Evolutionary conservation across 2,888 invertebrate species (phyloP).

Genomic region (Lamproptera curius): DNA sequence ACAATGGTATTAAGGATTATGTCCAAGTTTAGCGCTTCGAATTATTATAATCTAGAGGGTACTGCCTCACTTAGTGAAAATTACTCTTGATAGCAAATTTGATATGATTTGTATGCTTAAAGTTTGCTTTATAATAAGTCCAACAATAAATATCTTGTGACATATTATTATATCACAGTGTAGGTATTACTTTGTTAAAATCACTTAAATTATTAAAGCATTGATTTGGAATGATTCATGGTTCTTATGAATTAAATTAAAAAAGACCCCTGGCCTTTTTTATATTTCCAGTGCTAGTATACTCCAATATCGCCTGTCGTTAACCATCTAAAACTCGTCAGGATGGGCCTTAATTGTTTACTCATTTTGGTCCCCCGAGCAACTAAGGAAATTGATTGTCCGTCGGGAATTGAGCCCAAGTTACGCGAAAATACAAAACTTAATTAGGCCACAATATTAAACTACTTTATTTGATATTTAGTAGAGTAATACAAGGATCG

Average conservation of each 20-base stretch:
- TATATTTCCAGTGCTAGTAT: too few relatives aligned
- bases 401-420: constrained; percentile 10
- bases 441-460: constrained; percentile 17
- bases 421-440: constrained; percentile 14
- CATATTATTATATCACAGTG: too few relatives aligned
- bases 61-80: too few relatives aligned
- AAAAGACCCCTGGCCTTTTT: not conserved
- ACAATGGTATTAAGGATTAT: constrained; percentile 8
- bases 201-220: too few relatives aligned
- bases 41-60: not conserved
- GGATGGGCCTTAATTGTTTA: constrained; percentile 13
- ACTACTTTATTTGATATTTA: too few relatives aligned
- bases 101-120: too few relatives aligned
- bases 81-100: too few relatives aligned
- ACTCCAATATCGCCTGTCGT: not conserved
- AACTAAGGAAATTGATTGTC: constrained; percentile 20
- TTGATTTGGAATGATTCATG: not conserved
- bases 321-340: constrained; percentile 14
- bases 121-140: too few relatives aligned
- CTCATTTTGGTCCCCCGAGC: constrained; percentile 16
- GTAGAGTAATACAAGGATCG: too few relatives aligned
- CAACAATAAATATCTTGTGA: too few relatives aligned
- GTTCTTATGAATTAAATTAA: not conserved
- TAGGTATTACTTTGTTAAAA: too few relatives aligned
- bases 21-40: constrained; percentile 6